These are phyloP conservation scores for Aphrophora alni DNA, from an alignment of 2,888 invertebrate species.

Conservation along the genomic window DNA sequence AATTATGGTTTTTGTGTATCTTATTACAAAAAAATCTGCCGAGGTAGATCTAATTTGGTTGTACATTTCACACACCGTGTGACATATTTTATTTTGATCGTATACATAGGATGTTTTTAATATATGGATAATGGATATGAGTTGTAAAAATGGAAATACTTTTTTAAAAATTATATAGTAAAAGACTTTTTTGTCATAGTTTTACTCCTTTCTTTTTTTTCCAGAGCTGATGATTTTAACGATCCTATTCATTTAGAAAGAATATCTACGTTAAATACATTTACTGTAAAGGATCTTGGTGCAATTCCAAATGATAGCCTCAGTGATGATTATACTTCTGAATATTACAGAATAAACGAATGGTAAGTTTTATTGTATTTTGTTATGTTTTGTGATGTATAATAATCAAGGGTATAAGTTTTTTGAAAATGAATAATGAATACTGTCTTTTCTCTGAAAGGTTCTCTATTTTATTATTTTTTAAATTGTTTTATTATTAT, in stretches of 20 bases:
- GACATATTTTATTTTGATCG: too few species aligned
- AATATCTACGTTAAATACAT: slow-evolving; percentile 94
- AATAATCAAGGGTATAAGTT: not conserved
- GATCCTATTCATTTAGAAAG: slow-evolving; percentile 95
- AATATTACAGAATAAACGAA: slow-evolving; percentile 90
- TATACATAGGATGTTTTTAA: too few species aligned
- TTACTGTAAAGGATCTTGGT: slow-evolving; percentile 84
- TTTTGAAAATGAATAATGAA: not conserved
- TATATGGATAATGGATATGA: too few species aligned
- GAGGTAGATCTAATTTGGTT: too few species aligned
- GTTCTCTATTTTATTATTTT: not conserved
- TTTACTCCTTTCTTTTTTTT: slow-evolving; percentile 50
- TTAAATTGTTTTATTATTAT: too few species aligned
- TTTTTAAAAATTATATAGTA: too few species aligned
- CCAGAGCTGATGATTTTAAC: slow-evolving; percentile 88
- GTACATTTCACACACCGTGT: too few species aligned
- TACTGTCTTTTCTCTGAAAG: not conserved
- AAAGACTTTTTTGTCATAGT: too few species aligned
- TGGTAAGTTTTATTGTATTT: slow-evolving; percentile 63
- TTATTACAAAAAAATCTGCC: too few species aligned
- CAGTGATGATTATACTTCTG: slow-evolving; percentile 88
- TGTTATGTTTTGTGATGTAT: not conserved
- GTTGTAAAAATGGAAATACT: too few species aligned
- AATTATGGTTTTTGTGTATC: too few species aligned
- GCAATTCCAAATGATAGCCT: slow-evolving; percentile 80